Percentiles rank a stretch among this genome's conserved stretches.
Evolutionary conservation across 2,113 vertebrate genomes (phyloP).

Genomic region (Lota lota): DNA sequence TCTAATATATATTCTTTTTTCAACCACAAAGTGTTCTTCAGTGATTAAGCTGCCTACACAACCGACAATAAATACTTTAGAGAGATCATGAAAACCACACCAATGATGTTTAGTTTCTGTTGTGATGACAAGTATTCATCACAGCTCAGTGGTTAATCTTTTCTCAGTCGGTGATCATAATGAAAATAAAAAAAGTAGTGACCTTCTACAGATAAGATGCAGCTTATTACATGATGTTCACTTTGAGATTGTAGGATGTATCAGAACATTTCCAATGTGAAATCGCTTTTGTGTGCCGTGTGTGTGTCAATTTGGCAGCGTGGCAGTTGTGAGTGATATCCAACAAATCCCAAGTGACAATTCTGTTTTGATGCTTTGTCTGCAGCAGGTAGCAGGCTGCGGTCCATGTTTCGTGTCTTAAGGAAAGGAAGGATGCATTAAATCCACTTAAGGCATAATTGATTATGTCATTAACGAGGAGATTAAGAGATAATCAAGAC

Average conservation of each 20-base stretch:
- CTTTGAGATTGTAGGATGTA: slow-evolving; percentile 58
- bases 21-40: slow-evolving; percentile 12
- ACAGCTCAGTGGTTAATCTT: slow-evolving; percentile 28
- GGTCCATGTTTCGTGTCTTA: slow-evolving; percentile 44
- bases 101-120: slow-evolving; percentile 4
- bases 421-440: slow-evolving; percentile 45
- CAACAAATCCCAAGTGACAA: slow-evolving; percentile 22
- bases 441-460: slow-evolving; percentile 57
- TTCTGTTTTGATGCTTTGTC: slow-evolving; percentile 36
- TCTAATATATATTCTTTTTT: not conserved
- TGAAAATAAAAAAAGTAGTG: slow-evolving; percentile 37
- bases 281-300: slow-evolving; percentile 61
- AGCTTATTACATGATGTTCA: slow-evolving; percentile 54
- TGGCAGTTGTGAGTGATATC: slow-evolving; percentile 50
- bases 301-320: slow-evolving; percentile 38
- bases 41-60: slow-evolving; percentile 8
- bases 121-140: slow-evolving; percentile 19
- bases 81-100: slow-evolving; percentile 10
- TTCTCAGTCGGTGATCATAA: slow-evolving; percentile 32
- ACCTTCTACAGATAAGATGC: slow-evolving; percentile 56
- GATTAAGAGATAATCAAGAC: slow-evolving; percentile 57
- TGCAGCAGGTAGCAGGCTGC: slow-evolving; percentile 52
- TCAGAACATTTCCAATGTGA: slow-evolving; percentile 54
- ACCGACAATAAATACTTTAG: slow-evolving; percentile 10
- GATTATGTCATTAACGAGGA: slow-evolving; percentile 52